Base-by-base conservation (phyloP, 2,888 invertebrate species). In the Melanchra persicariae region DNA sequence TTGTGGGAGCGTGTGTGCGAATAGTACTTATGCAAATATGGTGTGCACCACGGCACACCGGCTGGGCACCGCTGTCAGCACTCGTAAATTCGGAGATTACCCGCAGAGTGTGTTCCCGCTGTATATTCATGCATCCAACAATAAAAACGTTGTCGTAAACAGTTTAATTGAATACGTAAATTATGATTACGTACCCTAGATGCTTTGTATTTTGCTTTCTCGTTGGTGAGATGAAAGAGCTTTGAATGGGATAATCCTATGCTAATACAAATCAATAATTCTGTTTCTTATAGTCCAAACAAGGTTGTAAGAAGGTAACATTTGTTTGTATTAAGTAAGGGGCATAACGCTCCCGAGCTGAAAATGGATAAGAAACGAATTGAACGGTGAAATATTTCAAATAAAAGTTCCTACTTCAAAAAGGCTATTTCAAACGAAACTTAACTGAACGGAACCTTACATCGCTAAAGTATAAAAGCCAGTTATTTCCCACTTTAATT, bases 21-120 rank as follows among this genome's bases (percentile, higher is more conserved):
- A 70, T 73, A 77, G 74, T 81, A 15, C 15, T 1, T 43, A 85
- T 85, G 83, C 83, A 83, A 83, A 85, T 84, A 83, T 79, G 75
- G 51, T 57, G 77, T 82, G 71, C 71, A 78, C 66, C 58, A 63
- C 54, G 67, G 73, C 60, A 55, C 54, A 73, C 73, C 71, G 65
- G 66, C 60, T 45, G 67, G 52, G 52, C 60, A 52, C 47, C 77
- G 71, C 73, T 75, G 74, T 81, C 85, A 74, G 79, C 77, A 80
- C 79, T 83, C 86, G 79, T 85, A 82, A 85, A 86, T 85, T 84
- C 68, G 73, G 79, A 75, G 83, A 85, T 84, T 84, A 79, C 81
- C 77, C 80, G 76, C 77, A 68, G 80, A 63, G 82, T 73, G 77
- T 82, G 70, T 73, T 73, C 70, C 57, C 70, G 77, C 77, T 76